Base-by-base conservation (phyloP, 2,888 invertebrate species). In the Taenaris catops region DNA sequence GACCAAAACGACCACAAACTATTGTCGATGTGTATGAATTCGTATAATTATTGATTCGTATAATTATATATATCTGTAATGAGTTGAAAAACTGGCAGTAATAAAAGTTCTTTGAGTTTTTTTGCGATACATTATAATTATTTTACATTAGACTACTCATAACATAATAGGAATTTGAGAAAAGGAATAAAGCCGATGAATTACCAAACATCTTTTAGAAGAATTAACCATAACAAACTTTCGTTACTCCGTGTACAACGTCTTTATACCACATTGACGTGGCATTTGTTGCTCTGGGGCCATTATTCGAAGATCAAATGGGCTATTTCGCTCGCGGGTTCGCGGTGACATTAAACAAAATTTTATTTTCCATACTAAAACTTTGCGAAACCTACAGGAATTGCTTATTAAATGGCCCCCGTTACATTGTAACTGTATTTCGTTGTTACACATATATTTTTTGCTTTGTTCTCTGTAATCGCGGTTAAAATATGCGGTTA, bases 221-320 rank as follows among this genome's bases (percentile, higher is more conserved):
- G n/a, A n/a, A n/a, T n/a, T n/a, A n/a, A n/a, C n/a, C n/a, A n/a
- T n/a, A n/a, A n/a, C n/a, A n/a, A n/a, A n/a, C n/a, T n/a, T n/a
- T n/a, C n/a, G n/a, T n/a, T n/a, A n/a, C n/a, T n/a, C n/a, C 25
- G 11, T 19, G 25, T 25, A 4, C 19, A 44, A 45, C 53, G 49
- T 63, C 64, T 68, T 65, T 63, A 64, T 58, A 57, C 63, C 63
- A 48, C 66, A 67, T 66, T 58, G 63, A 66, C 54, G 67, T 59
- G 56, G 57, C 61, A 61, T 61, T 67, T 69, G 66, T 55, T 61
- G 57, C 67, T 57, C 44, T 29, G 55, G 49, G 59, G 48, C 67
- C 66, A 66, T 76, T 78, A 79, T 69, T 63, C 50, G 48, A 32
- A 65, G 68, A 75, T 74, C 68, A 69, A 78, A 79, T 75, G 69